These are phyloP conservation scores for Chiroxiphia lanceolata DNA, from an alignment of 2,797 vertebrate species.

Conservation along the genomic window DNA sequence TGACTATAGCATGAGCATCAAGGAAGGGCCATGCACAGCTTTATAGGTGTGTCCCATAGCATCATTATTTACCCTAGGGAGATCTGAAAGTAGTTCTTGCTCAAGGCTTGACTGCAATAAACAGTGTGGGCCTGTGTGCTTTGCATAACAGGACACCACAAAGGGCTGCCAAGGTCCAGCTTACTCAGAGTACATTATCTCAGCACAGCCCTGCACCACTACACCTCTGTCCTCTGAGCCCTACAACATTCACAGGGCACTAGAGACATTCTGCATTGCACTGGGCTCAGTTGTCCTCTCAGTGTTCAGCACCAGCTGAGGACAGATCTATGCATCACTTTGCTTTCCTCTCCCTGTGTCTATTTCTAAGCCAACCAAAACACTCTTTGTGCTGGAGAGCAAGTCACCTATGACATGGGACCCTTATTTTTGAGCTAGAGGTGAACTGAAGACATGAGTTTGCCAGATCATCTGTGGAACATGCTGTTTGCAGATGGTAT, in stretches of 20 bases:
- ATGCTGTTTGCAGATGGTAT: slow-evolving; percentile 47
- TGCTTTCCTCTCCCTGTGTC: neutral
- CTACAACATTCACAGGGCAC: rapidly evolving
- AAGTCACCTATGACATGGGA: slow-evolving; percentile 2
- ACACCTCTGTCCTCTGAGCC: neutral
- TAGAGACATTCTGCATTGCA: neutral
- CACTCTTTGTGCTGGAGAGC: neutral
- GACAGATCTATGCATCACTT: neutral
- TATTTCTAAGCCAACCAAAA: slow-evolving; percentile 6
- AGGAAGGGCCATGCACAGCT: neutral
- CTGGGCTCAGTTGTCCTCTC: neutral
- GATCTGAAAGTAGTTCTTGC: neutral
- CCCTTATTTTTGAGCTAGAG: slow-evolving; percentile 22
- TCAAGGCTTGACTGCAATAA: neutral
- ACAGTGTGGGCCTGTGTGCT: neutral
- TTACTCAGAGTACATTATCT: neutral
- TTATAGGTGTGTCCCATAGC: neutral
- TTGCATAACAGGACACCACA: neutral
- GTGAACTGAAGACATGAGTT: neutral
- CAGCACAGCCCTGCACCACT: neutral
- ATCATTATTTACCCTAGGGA: neutral
- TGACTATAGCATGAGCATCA: neutral
- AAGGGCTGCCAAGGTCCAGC: neutral
- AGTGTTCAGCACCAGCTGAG: neutral
- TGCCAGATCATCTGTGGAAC: slow-evolving; percentile 51